A percentile compares a stretch with the other conserved stretches of the same genome.
phyloP scores from a whole-genome alignment of 2,113 vertebrate species.

The Podocnemis expansa region DNA sequence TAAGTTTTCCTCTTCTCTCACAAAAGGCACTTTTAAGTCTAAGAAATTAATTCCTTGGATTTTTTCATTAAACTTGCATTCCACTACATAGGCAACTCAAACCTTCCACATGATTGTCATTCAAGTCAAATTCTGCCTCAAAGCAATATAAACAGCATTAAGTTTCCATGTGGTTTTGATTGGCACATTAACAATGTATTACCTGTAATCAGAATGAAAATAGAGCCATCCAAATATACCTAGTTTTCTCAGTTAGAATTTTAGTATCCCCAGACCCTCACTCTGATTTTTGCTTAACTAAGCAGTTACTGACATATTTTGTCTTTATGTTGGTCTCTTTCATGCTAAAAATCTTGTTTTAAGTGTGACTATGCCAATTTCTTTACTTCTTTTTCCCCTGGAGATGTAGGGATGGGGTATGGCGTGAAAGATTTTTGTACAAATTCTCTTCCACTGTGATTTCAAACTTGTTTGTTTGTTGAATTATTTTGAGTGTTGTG shows the following conservation, averaged over 20 bases:
- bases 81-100: background rate
- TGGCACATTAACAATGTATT: background rate
- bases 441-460: background rate
- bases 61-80: slow-evolving; percentile 4
- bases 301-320: background rate
- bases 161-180: background rate
- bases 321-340: background rate
- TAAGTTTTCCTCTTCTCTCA: background rate
- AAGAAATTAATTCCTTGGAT: background rate
- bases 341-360: background rate
- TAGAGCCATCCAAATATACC: background rate
- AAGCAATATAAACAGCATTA: background rate
- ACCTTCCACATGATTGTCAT: background rate
- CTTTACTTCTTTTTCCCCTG: background rate
- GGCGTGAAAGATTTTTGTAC: background rate
- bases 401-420: background rate
- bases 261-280: background rate
- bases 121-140: background rate
- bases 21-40: background rate
- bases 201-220: background rate
- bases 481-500: too few relatives aligned
- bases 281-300: background rate
- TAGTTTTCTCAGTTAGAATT: background rate
- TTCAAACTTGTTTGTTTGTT: background rate
- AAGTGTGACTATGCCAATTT: background rate